Conservation (phyloP, 2,888 invertebrate genomes). For the Hartigia nigra region DNA sequence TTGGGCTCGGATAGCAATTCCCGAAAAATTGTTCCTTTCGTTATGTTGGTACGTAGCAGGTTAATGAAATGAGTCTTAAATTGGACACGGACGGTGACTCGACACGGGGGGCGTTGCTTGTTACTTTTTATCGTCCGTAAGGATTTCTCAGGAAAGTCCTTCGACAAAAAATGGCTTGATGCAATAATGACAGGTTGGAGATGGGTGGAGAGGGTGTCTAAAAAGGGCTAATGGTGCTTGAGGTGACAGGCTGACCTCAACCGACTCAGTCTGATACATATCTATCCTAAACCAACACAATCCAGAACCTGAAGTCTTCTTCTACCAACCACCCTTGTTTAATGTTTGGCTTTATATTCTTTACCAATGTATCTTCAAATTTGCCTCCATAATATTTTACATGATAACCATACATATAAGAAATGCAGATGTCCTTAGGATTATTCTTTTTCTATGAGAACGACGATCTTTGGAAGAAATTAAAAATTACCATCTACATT, state of each 20-base stretch:
- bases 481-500: background rate
- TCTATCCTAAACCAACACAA: slow-evolving; percentile 65
- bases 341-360: slow-evolving; percentile 48
- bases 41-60: background rate
- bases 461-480: background rate
- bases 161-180: slow-evolving; percentile 41
- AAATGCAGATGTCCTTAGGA: background rate
- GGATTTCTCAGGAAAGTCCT: slow-evolving; percentile 29
- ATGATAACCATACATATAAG: background rate
- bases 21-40: background rate
- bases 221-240: slow-evolving; percentile 62
- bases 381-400: slow-evolving; percentile 9
- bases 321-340: slow-evolving; percentile 31
- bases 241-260: slow-evolving; percentile 62
- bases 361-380: slow-evolving; percentile 21
- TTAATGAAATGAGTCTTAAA: slow-evolving; percentile 9
- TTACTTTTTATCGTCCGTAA: slow-evolving; percentile 19
- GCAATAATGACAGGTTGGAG: slow-evolving; percentile 60
- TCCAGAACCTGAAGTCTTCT: slow-evolving; percentile 36
- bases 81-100: slow-evolving; percentile 9
- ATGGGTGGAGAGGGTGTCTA: slow-evolving; percentile 43
- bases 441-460: background rate
- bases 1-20: background rate
- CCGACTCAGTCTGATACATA: slow-evolving; percentile 58
- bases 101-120: slow-evolving; percentile 12